Conservation (phyloP, 1,140 invertebrate species). For the Drosophila ohnishii region DNA sequence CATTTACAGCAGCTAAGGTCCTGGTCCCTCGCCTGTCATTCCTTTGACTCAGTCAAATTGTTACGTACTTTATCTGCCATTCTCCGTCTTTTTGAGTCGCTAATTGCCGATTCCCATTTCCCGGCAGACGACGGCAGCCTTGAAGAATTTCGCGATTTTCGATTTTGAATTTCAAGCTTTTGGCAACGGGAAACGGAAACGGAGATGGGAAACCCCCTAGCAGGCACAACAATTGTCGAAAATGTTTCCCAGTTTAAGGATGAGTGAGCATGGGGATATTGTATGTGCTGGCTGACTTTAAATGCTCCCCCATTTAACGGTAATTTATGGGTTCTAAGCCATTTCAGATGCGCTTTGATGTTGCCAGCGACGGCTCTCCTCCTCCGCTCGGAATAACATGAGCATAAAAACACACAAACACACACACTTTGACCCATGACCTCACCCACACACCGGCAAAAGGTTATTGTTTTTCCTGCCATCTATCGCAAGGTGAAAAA, state of each 20-base stretch:
- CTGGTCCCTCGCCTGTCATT: background rate
- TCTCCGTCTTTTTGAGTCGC: background rate
- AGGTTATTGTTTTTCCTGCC: conserved; percentile 12
- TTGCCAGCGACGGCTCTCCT: conserved; percentile 1
- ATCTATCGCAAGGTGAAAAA: background rate
- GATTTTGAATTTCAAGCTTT: conserved; percentile 8
- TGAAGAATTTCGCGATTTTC: background rate
- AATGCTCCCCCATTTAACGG: conserved; percentile 22
- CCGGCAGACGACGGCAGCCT: background rate
- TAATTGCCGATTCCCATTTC: conserved; percentile 30
- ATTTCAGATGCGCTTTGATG: conserved; percentile 31
- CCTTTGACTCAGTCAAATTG: conserved; percentile 6
- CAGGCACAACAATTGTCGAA: background rate
- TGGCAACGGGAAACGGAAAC: conserved; percentile 20
- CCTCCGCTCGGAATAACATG: background rate
- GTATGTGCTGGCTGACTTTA: background rate
- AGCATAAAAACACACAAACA: conserved; percentile 4
- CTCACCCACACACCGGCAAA: background rate
- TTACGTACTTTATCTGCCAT: background rate
- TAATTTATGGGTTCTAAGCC: conserved; percentile 39
- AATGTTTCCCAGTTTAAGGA: background rate
- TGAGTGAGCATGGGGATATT: background rate
- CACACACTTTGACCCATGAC: conserved; percentile 17
- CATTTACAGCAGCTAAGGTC: background rate
- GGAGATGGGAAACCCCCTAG: too few relatives aligned